phyloP scores from a whole-genome alignment of 2,888 invertebrate species.

The Mamestra brassicae region DNA sequence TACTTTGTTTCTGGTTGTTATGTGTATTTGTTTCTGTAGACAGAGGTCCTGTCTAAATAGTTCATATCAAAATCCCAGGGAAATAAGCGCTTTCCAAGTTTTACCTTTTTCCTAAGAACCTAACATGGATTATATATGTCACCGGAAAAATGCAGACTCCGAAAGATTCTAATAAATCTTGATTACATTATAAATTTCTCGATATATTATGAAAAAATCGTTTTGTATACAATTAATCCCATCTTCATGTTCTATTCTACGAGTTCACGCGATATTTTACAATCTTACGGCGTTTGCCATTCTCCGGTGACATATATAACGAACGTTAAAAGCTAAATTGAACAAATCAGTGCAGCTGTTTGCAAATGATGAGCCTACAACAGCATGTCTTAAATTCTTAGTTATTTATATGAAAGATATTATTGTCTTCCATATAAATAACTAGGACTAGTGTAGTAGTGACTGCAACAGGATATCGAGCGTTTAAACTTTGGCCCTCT shows the following conservation, averaged over 20 bases:
- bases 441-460: neutral
- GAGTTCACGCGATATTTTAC: too few relatives aligned
- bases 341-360: neutral
- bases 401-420: neutral
- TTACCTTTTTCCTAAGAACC: neutral
- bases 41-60: neutral
- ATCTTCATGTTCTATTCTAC: too few relatives aligned
- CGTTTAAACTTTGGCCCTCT: neutral
- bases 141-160: too few relatives aligned
- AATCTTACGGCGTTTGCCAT: too few relatives aligned
- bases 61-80: neutral
- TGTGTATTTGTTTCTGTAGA: too few relatives aligned
- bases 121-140: neutral
- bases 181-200: too few relatives aligned
- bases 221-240: too few relatives aligned
- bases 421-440: too few relatives aligned
- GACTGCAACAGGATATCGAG: neutral
- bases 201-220: too few relatives aligned
- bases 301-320: too few relatives aligned
- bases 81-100: too few relatives aligned
- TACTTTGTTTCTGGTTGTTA: slow-evolving; percentile 5
- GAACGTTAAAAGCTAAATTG: neutral
- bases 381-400: neutral
- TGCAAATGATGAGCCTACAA: neutral
- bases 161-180: too few relatives aligned